phyloP scores from a whole-genome alignment of 2,888 invertebrate species.

The Sarcophaga carnaria region DNA sequence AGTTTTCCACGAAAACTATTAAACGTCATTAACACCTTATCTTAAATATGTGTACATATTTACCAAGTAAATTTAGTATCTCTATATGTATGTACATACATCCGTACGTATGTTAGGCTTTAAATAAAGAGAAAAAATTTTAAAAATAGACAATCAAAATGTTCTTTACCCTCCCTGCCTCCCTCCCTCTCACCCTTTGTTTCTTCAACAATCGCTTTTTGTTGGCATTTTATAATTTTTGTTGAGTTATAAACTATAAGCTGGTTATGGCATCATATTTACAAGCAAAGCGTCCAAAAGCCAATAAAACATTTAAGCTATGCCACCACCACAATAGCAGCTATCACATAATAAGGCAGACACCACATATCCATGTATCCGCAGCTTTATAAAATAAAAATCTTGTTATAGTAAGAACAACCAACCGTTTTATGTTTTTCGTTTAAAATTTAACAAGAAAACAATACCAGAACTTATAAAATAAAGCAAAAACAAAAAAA shows the following conservation, averaged over 20 bases:
- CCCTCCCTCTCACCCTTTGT: not conserved
- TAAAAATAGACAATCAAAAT: slow-evolving; percentile 55
- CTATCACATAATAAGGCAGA: slow-evolving; percentile 33
- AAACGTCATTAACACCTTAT: slow-evolving; percentile 61
- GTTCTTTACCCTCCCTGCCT: not conserved
- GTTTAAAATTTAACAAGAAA: slow-evolving; percentile 49
- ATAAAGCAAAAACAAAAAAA: not conserved
- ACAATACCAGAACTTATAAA: slow-evolving; percentile 27
- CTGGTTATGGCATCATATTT: slow-evolving; percentile 14
- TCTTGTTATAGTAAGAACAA: slow-evolving; percentile 57
- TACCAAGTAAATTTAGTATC: not conserved
- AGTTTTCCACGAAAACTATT: slow-evolving; percentile 55
- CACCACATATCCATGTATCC: not conserved
- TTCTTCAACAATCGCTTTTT: not conserved
- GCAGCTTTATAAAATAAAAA: slow-evolving; percentile 18
- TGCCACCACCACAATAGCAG: slow-evolving; percentile 31
- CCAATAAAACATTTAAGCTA: slow-evolving; percentile 60
- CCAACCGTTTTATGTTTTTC: slow-evolving; percentile 35
- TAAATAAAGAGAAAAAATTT: not conserved
- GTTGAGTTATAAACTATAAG: slow-evolving; percentile 20
- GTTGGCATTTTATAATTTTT: slow-evolving; percentile 28
- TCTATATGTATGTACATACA: not conserved
- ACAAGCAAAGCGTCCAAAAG: slow-evolving; percentile 1
- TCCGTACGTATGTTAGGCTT: not conserved
- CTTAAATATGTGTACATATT: slow-evolving; percentile 45